A percentile compares a stretch with the other conserved stretches of the same genome.
Conservation (phyloP, 1,140 invertebrate genomes). For the Tyrophagus putrescentiae region DNA sequence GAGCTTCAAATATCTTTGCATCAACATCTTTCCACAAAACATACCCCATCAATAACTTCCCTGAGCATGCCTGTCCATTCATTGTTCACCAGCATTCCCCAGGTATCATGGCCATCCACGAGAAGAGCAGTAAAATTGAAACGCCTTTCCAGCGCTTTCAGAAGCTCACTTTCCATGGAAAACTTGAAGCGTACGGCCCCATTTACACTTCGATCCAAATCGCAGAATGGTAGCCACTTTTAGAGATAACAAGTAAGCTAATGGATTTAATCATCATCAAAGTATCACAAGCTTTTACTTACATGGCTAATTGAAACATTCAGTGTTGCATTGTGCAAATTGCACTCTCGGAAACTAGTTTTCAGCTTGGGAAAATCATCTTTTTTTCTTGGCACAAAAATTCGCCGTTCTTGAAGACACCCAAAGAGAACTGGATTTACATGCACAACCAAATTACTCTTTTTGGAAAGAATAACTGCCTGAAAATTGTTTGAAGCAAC, state of each 20-base stretch:
- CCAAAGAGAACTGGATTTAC: too few species aligned
- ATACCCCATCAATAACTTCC: too few species aligned
- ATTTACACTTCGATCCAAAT: not conserved
- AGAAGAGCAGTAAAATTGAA: not conserved
- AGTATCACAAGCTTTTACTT: not conserved
- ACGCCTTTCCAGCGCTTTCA: not conserved
- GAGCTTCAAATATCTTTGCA: not conserved
- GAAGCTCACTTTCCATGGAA: not conserved
- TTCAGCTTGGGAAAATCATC: too few species aligned
- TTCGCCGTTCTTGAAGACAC: too few species aligned
- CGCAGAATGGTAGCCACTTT: conserved; percentile 8
- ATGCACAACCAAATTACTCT: too few species aligned
- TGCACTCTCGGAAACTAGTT: too few species aligned
- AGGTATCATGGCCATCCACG: not conserved
- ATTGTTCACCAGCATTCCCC: not conserved
- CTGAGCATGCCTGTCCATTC: not conserved
- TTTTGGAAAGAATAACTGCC: too few species aligned
- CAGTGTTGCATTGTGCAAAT: not conserved
- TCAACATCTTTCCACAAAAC: not conserved
- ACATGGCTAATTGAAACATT: not conserved
- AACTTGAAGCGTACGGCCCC: not conserved
- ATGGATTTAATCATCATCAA: not conserved
- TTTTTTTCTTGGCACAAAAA: too few species aligned
- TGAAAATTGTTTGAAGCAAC: too few species aligned
- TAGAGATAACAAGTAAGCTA: conserved; percentile 2